Evolutionary conservation across 2,888 invertebrate genomes (phyloP).

Genomic region (Papilio demoleus): DNA sequence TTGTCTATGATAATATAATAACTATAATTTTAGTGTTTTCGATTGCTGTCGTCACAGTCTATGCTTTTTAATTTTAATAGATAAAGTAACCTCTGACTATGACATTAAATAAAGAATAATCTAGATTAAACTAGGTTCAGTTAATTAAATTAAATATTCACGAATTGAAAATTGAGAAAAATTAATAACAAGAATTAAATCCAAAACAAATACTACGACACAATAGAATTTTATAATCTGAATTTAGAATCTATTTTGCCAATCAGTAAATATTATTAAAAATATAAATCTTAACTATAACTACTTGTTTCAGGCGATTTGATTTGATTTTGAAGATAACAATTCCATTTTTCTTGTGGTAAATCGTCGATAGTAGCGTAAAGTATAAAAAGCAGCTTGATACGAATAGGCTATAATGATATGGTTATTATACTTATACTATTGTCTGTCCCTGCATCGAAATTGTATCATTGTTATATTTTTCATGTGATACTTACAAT

Average conservation of each 20-base stretch:
- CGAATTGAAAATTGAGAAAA: too few species aligned
- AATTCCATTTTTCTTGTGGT: slow-evolving; percentile 69
- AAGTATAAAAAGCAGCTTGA: slow-evolving; percentile 70
- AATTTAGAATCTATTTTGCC: neutral
- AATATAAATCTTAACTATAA: neutral
- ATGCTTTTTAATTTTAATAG: neutral
- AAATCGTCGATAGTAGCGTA: slow-evolving; percentile 75
- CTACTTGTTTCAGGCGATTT: slow-evolving; percentile 39
- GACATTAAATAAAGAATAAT: neutral
- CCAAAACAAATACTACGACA: too few species aligned
- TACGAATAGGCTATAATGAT: slow-evolving; percentile 74
- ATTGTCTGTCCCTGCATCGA: slow-evolving; percentile 44
- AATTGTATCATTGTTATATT: slow-evolving; percentile 44
- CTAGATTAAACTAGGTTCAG: neutral
- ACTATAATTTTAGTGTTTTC: neutral
- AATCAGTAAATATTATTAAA: neutral
- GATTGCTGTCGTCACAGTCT: neutral
- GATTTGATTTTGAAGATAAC: slow-evolving; percentile 70
- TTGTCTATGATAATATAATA: neutral
- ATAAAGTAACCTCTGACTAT: neutral
- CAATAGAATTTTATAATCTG: too few species aligned
- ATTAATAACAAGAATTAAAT: too few species aligned
- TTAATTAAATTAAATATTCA: neutral
- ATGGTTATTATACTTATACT: slow-evolving; percentile 73
- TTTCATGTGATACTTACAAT: slow-evolving; percentile 39